Conservation (phyloP, 2,113 vertebrate genomes). For the Daboia siamensis region DNA sequence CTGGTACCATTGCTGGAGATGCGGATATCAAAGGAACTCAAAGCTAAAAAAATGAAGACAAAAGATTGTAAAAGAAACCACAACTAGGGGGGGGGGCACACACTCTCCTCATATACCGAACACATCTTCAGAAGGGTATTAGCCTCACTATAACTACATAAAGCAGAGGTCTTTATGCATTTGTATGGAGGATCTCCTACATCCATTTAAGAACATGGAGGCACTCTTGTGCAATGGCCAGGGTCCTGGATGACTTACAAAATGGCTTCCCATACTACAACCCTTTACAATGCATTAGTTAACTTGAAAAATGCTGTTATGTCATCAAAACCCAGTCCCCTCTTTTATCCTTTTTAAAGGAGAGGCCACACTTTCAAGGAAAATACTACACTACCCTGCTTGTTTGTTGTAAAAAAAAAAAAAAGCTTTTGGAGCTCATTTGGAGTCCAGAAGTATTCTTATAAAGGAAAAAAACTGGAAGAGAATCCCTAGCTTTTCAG, state of each 20-base stretch:
- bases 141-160: neutral
- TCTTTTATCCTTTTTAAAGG: neutral
- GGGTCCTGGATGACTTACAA: neutral
- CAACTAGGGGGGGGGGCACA: neutral
- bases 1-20: rapidly evolving
- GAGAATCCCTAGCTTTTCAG: too few relatives aligned
- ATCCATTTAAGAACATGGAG: neutral
- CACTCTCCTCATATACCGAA: neutral
- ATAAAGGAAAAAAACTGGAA: neutral
- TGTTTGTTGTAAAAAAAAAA: neutral
- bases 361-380: neutral
- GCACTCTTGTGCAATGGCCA: neutral
- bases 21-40: neutral
- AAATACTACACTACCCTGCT: neutral
- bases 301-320: neutral
- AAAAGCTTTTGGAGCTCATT: neutral
- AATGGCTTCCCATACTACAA: neutral
- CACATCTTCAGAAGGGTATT: neutral
- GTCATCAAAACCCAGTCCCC: neutral
- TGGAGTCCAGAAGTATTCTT: neutral
- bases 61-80: neutral
- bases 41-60: neutral
- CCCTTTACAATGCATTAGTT: neutral
- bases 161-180: neutral
- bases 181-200: neutral